Evolutionary conservation across 1,140 invertebrate species (phyloP).

Genomic region (Archegozetes longisetosus): DNA sequence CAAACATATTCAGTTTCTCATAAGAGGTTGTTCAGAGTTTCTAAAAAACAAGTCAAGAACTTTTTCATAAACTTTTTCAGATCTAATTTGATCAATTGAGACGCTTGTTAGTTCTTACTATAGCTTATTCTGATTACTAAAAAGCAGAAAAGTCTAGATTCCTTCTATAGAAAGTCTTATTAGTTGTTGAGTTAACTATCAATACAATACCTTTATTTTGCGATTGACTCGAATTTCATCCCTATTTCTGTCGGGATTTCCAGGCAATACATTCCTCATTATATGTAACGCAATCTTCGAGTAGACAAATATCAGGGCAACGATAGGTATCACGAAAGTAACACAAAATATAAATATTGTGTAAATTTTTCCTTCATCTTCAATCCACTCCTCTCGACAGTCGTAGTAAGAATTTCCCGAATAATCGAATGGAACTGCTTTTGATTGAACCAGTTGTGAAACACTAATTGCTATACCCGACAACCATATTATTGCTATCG

Average conservation of each 20-base stretch:
- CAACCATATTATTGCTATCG: conserved; percentile 34
- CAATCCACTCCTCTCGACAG: conserved; percentile 27
- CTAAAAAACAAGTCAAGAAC: no score
- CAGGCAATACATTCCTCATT: conserved; percentile 33
- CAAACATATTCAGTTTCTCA: no score
- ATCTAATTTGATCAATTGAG: no score
- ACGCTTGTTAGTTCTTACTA: no score
- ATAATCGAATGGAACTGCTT: conserved; percentile 24
- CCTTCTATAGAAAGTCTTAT: no score
- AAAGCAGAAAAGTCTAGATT: no score
- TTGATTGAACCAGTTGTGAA: conserved; percentile 31
- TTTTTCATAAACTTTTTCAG: no score
- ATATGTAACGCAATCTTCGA: conserved; percentile 29
- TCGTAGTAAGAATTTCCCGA: conserved; percentile 26
- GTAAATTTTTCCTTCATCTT: conserved; percentile 19
- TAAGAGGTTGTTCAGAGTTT: no score
- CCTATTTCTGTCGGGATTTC: conserved; percentile 33
- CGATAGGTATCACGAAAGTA: conserved; percentile 36
- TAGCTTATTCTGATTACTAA: no score
- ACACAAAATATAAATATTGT: conserved; percentile 34
- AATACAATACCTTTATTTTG: conserved; percentile 40
- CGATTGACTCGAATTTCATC: conserved; percentile 30
- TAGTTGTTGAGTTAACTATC: no score
- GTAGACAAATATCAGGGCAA: conserved; percentile 34
- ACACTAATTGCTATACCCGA: conserved; percentile 28